Evolutionary conservation across 2,888 invertebrate species (phyloP), one percentile per base, ranked within the genome.

Genomic region (Eupeodes luniger): DNA sequence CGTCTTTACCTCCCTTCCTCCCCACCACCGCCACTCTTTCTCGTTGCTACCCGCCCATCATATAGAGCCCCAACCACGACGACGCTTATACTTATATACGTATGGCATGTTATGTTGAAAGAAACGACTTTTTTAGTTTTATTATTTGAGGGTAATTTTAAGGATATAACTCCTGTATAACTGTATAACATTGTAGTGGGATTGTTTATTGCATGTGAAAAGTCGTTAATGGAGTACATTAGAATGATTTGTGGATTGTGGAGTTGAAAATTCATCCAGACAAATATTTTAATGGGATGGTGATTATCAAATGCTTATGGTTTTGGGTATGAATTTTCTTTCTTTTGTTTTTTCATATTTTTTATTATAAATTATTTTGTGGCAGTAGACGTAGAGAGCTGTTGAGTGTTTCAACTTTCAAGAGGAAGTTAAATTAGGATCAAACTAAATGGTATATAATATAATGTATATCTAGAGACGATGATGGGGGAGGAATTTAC

Each of bases 131-230:
- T 53, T 47, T 64, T 64, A 47, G 27, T 16, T 67, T 57, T 49
- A 49, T 77, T 62, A 34, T 74, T 80, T 19, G 44, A 80, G 81
- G 83, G 87, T 77, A 83, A 87, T 83, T 83, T 83, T 66, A 79
- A 70, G 76, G 55, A 55, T 67, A 83, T 79, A 85, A 61, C 5
- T 7, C 40, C 9, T 9, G 40, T 40, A 40, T 40, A 40, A 40
- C 40, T 40, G 40, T 40, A 40, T 40, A 40, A 87, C 80, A 83
- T 77, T 80, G 80, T 87, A 80, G 87, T 80, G 83, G 87, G 80
- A 83, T 83, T 83, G 87, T 87, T 87, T 87, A 87, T 87, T 83
- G 87, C 87, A 87, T 87, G 87, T 83, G 87, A 83, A 87, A 83
- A 87, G 83, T 80, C 83, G 80, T 87, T 87, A 83, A 83, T 87